Percentiles rank a stretch among this genome's conserved stretches.
These are phyloP conservation scores for Orchestes rusci DNA, from an alignment of 2,888 invertebrate genomes.

Conservation along the genomic window DNA sequence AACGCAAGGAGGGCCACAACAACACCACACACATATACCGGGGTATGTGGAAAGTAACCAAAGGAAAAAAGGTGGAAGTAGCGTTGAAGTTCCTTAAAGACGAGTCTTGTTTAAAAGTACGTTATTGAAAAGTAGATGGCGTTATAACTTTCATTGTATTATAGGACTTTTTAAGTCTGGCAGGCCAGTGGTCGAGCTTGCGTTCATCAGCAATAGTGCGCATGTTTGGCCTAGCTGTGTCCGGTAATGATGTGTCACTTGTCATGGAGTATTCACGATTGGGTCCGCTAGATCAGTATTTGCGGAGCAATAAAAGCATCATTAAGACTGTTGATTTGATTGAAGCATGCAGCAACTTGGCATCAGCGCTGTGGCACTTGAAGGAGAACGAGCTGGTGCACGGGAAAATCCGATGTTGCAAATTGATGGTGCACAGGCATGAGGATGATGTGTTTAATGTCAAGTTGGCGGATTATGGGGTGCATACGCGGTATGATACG, in stretches of 20 bases:
- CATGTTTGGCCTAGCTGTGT: conserved; percentile 63
- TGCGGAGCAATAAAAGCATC: conserved; percentile 45
- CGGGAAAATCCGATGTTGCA: conserved; percentile 76
- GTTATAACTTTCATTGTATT: no score
- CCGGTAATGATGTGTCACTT: conserved; percentile 71
- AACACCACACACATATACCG: conserved; percentile 61
- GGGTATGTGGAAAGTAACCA: conserved; percentile 70
- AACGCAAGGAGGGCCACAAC: conserved; percentile 54
- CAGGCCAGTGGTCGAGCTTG: conserved; percentile 71
- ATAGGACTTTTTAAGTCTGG: conserved; percentile 69
- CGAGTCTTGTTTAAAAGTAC: no score
- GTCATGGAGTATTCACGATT: conserved; percentile 72
- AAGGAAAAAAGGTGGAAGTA: conserved; percentile 68
- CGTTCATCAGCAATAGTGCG: conserved; percentile 70
- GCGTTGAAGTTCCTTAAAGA: conserved; percentile 72
- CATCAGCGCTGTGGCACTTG: conserved; percentile 80
- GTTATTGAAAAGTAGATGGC: no score
- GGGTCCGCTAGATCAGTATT: conserved; percentile 71
- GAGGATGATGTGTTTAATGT: conserved; percentile 63
- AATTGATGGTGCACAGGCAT: conserved; percentile 70
- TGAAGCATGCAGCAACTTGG: conserved; percentile 73
- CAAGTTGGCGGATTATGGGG: conserved; percentile 78
- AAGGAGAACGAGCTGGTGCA: conserved; percentile 44
- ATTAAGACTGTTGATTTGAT: conserved; percentile 66
- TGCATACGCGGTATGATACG: conserved; percentile 53